phyloP scores from a whole-genome alignment of 2,888 invertebrate species.

The Papilio protenor region DNA sequence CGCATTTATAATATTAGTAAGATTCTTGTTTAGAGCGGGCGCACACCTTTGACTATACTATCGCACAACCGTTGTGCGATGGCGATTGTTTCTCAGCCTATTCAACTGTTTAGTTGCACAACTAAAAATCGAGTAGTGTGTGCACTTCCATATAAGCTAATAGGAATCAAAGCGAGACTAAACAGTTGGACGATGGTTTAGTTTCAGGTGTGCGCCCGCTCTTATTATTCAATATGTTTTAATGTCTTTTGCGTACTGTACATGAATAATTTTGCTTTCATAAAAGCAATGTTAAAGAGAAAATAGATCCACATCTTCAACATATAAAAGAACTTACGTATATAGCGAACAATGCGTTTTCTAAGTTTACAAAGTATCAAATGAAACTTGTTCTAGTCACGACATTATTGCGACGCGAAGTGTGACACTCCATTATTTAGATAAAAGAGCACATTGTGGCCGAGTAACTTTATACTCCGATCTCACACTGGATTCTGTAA shows the following conservation, averaged over 20 bases:
- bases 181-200: too few species aligned
- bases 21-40: too few species aligned
- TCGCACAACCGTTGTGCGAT: too few species aligned
- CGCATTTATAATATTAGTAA: too few species aligned
- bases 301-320: background rate
- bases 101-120: too few species aligned
- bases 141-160: too few species aligned
- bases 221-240: too few species aligned
- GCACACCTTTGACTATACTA: too few species aligned
- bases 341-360: slow-evolving; percentile 3
- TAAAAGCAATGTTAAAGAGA: background rate
- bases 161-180: too few species aligned
- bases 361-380: slow-evolving; percentile 35
- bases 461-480: slow-evolving; percentile 25
- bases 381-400: slow-evolving; percentile 25
- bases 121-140: too few species aligned
- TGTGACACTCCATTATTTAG: slow-evolving; percentile 37
- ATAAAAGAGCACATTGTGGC: slow-evolving; percentile 25
- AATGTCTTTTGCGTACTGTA: background rate
- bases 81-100: too few species aligned
- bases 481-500: background rate
- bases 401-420: slow-evolving; percentile 33
- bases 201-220: too few species aligned
- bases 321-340: background rate
- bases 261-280: background rate